Conservation (phyloP, 2,113 vertebrate species). For the Polypterus senegalus region DNA sequence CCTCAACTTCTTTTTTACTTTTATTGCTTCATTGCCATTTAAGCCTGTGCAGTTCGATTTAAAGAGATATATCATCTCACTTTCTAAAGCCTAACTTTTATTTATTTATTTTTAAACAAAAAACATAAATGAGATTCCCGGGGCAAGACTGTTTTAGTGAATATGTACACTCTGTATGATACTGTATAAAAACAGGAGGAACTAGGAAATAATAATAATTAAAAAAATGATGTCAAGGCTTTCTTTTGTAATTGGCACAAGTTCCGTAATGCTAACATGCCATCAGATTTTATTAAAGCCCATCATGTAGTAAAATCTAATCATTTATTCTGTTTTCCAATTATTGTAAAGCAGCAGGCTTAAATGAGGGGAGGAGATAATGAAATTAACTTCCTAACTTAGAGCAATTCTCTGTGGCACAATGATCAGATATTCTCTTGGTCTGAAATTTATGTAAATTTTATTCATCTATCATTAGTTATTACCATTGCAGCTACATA, state of each 20-base stretch:
- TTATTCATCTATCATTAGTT: conserved; percentile 87
- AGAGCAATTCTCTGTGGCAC: conserved; percentile 83
- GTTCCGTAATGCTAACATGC: conserved; percentile 44
- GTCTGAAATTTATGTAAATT: conserved; percentile 95
- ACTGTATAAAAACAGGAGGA: too few species aligned
- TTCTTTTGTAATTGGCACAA: conserved; percentile 46
- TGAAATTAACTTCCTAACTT: conserved; percentile 88
- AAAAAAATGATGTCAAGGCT: not conserved
- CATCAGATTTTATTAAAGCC: conserved; percentile 68
- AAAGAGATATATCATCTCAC: too few species aligned
- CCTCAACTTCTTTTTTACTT: too few species aligned
- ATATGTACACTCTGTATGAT: too few species aligned
- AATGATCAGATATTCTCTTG: conserved; percentile 81
- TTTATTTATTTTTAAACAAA: too few species aligned
- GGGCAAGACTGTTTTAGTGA: too few species aligned
- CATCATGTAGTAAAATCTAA: conserved; percentile 68
- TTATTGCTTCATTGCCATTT: too few species aligned
- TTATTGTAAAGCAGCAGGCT: conserved; percentile 76
- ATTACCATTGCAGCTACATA: conserved; percentile 77
- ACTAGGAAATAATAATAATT: conserved; percentile 1
- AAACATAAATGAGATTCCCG: too few species aligned
- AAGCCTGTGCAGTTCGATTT: too few species aligned
- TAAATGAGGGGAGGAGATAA: conserved; percentile 83
- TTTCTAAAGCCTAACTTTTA: too few species aligned
- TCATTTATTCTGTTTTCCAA: conserved; percentile 72